Evolutionary conservation across 2,113 vertebrate species (phyloP).

Genomic region (Haplochromis vanheusdeni): DNA sequence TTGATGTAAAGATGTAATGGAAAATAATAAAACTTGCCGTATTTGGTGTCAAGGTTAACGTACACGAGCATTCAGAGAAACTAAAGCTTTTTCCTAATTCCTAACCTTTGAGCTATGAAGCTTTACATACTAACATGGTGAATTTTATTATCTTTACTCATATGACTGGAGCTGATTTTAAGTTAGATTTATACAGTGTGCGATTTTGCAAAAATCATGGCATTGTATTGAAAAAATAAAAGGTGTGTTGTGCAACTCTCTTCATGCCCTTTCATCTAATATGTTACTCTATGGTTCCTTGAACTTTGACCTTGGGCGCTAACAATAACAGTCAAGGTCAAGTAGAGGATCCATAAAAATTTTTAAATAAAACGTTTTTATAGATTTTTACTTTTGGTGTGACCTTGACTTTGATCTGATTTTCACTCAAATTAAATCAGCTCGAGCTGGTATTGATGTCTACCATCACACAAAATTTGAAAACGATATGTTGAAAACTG

Average conservation of each 20-base stretch:
- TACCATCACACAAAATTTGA: not conserved
- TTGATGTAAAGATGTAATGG: not conserved
- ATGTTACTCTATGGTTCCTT: not conserved
- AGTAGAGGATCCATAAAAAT: not conserved
- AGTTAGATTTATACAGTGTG: not conserved
- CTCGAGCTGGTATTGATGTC: not conserved
- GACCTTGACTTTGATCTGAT: not conserved
- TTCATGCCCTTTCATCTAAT: not conserved
- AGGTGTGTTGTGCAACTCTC: not conserved
- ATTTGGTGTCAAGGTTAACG: not conserved
- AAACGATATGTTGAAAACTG: not conserved
- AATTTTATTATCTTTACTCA: not conserved
- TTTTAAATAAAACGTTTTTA: not conserved
- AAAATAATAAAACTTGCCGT: not conserved
- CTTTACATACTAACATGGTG: not conserved
- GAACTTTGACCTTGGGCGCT: not conserved
- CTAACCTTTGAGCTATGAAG: not conserved
- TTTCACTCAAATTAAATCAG: not conserved
- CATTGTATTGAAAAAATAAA: not conserved
- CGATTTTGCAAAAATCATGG: not conserved
- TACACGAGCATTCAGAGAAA: not conserved
- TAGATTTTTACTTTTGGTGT: not conserved
- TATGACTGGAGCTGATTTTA: not conserved
- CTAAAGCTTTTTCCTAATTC: not conserved
- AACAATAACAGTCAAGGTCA: not conserved